Conservation (phyloP, 1,140 invertebrate species). For the Procambarus clarkii region DNA sequence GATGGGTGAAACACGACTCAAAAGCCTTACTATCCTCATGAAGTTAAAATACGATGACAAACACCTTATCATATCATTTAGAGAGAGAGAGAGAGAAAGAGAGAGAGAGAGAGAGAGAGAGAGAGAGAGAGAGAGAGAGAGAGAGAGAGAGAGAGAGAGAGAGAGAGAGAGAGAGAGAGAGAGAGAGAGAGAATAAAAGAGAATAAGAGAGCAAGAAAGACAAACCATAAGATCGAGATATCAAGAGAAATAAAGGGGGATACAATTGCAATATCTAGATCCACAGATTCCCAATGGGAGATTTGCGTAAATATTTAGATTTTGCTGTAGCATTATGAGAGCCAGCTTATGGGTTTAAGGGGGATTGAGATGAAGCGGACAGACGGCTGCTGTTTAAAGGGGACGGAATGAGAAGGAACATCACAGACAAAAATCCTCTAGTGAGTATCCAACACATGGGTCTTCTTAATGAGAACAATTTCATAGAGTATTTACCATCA, state of each 20-base stretch:
- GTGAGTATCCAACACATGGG: too few relatives aligned
- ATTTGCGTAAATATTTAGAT: neutral
- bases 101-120: conserved; percentile 1
- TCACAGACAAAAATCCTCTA: too few relatives aligned
- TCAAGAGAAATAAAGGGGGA: neutral
- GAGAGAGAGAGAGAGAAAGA: neutral
- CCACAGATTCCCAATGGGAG: neutral
- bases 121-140: too few relatives aligned
- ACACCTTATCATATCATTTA: neutral
- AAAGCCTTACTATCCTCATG: neutral
- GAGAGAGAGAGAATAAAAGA: neutral
- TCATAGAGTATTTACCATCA: too few relatives aligned
- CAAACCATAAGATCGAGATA: neutral
- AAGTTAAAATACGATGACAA: neutral
- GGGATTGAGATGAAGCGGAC: neutral
- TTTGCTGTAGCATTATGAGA: neutral
- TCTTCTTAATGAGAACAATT: too few relatives aligned
- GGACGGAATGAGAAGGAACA: too few relatives aligned
- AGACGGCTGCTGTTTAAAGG: neutral
- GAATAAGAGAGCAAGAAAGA: neutral
- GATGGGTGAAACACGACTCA: neutral
- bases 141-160: neutral
- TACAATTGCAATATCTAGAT: neutral
- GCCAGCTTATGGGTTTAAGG: neutral
- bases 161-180: neutral